These are phyloP conservation scores for Noctilio leporinus DNA, from an alignment of 2,113 vertebrate species.

Conservation along the genomic window DNA sequence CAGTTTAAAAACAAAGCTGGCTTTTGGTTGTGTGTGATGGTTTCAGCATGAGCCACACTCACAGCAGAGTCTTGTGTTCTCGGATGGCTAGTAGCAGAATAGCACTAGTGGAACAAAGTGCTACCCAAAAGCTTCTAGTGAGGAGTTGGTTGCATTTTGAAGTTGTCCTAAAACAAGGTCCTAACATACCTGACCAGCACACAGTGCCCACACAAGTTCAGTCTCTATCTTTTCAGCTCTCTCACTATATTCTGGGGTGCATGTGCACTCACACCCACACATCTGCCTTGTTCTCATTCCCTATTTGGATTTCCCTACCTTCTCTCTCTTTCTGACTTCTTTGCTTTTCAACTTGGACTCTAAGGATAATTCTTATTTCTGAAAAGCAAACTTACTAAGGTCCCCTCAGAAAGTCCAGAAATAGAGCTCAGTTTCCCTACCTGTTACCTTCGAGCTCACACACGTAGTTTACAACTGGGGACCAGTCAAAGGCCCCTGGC, in stretches of 20 bases:
- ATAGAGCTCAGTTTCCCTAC: background rate
- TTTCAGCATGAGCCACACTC: background rate
- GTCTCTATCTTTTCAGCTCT: background rate
- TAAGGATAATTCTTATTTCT: background rate
- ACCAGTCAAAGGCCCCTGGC: conserved; percentile 63
- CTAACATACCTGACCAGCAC: background rate
- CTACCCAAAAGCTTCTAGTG: background rate
- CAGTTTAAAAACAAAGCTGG: background rate
- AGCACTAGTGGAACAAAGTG: too few relatives aligned
- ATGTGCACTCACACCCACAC: too few relatives aligned
- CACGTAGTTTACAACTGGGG: conserved; percentile 46
- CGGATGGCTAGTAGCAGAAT: too few relatives aligned
- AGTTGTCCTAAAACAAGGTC: background rate
- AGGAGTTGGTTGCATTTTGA: background rate
- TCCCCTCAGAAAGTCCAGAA: background rate
- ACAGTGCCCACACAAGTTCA: background rate
- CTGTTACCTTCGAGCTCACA: conserved; percentile 67
- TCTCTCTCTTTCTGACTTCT: background rate
- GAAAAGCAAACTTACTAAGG: background rate
- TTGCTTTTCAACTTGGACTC: background rate
- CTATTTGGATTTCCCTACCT: background rate
- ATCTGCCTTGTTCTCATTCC: background rate
- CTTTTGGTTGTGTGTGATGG: background rate
- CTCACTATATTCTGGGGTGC: background rate
- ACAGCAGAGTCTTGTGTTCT: background rate